A percentile compares a stretch with the other conserved stretches of the same genome.
Evolutionary conservation across 1,140 invertebrate genomes (phyloP).

Genomic region (Papilio dardanus): DNA sequence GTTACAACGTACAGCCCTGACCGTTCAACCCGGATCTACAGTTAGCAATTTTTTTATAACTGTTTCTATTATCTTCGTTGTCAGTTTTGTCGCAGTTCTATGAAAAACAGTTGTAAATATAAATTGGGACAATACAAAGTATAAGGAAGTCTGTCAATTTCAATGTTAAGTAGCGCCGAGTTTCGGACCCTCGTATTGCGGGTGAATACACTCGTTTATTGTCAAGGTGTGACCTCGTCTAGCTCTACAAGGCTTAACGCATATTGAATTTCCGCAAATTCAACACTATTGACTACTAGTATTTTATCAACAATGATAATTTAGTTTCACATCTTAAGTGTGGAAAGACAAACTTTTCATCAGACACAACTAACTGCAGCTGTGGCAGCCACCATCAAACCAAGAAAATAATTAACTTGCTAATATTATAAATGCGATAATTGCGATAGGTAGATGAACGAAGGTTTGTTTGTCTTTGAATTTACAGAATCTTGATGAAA

Average conservation of each 20-base stretch:
- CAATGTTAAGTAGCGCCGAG: not conserved
- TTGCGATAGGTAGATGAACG: no score
- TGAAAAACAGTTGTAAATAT: constrained; percentile 16
- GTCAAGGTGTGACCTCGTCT: constrained; percentile 20
- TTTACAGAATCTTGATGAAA: no score
- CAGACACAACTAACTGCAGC: no score
- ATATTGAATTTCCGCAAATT: constrained; percentile 4
- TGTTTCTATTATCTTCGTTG: not conserved
- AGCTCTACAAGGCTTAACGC: not conserved
- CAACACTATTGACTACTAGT: not conserved
- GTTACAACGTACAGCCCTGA: no score
- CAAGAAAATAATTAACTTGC: no score
- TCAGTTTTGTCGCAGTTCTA: not conserved
- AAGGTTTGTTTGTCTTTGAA: no score
- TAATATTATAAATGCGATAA: no score
- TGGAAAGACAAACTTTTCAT: no score
- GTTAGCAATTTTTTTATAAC: not conserved
- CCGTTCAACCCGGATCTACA: not conserved
- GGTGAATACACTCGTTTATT: constrained; percentile 1
- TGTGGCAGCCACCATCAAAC: no score
- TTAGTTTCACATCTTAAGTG: not conserved
- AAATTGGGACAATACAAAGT: constrained; percentile 11
- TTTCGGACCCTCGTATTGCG: not conserved
- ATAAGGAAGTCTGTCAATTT: constrained; percentile 8
- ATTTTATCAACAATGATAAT: not conserved